Percentiles rank a stretch among this genome's conserved stretches.
phyloP scores from a whole-genome alignment of 2,888 invertebrate species.

The Podabrus alpinus region DNA sequence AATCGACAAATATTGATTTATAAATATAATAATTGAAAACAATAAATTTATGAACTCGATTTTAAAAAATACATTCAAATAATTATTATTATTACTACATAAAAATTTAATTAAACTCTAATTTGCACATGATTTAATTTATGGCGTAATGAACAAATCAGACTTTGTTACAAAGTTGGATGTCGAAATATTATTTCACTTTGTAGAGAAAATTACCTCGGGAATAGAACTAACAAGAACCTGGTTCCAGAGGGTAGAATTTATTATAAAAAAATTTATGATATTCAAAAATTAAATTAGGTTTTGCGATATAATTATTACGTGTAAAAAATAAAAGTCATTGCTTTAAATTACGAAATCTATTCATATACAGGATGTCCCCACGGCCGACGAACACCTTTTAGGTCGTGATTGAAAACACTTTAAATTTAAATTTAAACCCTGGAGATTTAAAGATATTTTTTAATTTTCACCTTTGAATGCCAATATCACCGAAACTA shows the following conservation, averaged over 20 bases:
- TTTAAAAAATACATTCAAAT: too few relatives aligned
- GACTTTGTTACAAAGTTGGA: not conserved
- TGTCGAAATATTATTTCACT: not conserved
- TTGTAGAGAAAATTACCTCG: not conserved
- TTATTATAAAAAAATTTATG: not conserved
- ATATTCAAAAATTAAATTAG: not conserved
- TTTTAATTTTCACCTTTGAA: too few relatives aligned
- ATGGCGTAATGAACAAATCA: not conserved
- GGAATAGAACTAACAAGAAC: not conserved
- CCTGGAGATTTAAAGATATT: too few relatives aligned
- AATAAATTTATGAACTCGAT: not conserved
- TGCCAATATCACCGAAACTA: too few relatives aligned
- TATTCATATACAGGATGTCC: too few relatives aligned
- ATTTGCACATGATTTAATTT: not conserved
- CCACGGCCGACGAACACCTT: too few relatives aligned
- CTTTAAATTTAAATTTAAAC: too few relatives aligned
- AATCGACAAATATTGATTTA: too few relatives aligned
- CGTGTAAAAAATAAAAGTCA: not conserved
- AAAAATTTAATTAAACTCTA: not conserved
- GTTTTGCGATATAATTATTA: not conserved
- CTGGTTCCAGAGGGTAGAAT: not conserved
- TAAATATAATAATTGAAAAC: too few relatives aligned
- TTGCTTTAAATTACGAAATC: not conserved
- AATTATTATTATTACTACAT: too few relatives aligned
- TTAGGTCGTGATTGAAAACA: too few relatives aligned